Conservation (phyloP, 2,888 invertebrate species). For the Drosophila kambysellisi region DNA sequence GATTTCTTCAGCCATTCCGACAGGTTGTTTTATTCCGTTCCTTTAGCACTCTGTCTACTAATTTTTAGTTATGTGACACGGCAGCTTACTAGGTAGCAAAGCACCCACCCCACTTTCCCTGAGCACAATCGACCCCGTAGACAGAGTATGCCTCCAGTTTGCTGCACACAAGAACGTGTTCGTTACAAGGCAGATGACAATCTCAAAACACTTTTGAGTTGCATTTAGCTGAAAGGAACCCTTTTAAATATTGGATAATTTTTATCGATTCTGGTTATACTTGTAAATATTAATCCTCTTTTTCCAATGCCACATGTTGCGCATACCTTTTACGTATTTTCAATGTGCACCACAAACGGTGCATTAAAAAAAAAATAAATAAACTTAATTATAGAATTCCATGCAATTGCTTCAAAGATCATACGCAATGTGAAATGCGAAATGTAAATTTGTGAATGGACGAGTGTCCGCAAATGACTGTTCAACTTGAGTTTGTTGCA, state of each 20-base stretch:
- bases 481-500: constrained; percentile 26
- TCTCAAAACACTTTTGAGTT: neutral
- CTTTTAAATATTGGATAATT: neutral
- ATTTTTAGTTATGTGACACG: too few relatives aligned
- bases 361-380: constrained; percentile 23
- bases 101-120: too few relatives aligned
- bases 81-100: too few relatives aligned
- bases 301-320: neutral
- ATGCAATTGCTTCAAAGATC: constrained; percentile 74
- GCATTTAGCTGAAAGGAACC: neutral
- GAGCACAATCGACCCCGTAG: too few relatives aligned
- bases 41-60: too few relatives aligned
- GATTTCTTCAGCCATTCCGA: too few relatives aligned
- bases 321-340: neutral
- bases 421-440: constrained; percentile 50
- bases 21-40: too few relatives aligned
- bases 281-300: neutral
- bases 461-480: constrained; percentile 23
- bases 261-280: too few relatives aligned
- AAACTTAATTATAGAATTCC: constrained; percentile 70
- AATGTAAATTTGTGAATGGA: constrained; percentile 24
- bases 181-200: neutral
- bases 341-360: neutral
- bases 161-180: too few relatives aligned
- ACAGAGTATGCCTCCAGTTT: too few relatives aligned